These are phyloP conservation scores for Carposina sasakii DNA, from an alignment of 1,140 invertebrate genomes.

Conservation along the genomic window DNA sequence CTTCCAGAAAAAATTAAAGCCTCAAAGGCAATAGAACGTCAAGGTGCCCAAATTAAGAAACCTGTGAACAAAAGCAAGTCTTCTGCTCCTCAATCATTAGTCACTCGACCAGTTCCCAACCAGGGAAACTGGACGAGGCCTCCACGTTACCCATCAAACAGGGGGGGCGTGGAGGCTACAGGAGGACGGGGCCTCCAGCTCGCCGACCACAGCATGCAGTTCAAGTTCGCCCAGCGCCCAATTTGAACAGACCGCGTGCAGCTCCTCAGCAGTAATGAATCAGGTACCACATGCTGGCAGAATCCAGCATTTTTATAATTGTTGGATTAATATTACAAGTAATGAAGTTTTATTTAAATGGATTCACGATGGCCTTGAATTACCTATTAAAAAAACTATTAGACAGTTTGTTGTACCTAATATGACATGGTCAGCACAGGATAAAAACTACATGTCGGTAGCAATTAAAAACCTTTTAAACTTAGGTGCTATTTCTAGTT, in stretches of 20 bases:
- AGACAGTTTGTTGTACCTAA: not conserved
- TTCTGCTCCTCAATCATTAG: not conserved
- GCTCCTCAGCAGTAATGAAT: too few species aligned
- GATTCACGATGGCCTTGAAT: not conserved
- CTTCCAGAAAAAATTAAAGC: not conserved
- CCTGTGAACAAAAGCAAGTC: too few species aligned
- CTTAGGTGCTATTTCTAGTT: not conserved
- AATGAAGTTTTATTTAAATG: not conserved
- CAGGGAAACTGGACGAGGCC: not conserved
- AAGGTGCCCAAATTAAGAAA: too few species aligned
- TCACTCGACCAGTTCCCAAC: not conserved
- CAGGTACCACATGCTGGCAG: slow-evolving; percentile 8
- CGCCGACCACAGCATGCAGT: not conserved
- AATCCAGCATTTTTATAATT: not conserved
- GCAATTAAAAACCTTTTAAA: slow-evolving; percentile 2
- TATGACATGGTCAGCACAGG: not conserved
- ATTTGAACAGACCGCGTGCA: not conserved
- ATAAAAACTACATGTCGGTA: not conserved
- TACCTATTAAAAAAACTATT: not conserved
- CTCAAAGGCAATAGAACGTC: too few species aligned
- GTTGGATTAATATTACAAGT: not conserved
- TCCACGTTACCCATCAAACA: not conserved
- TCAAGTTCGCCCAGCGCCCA: not conserved
- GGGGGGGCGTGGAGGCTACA: not conserved
- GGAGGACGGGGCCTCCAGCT: not conserved